Base-by-base conservation (phyloP, 2,888 invertebrate species). In the Callyntrura guangdongensis region DNA sequence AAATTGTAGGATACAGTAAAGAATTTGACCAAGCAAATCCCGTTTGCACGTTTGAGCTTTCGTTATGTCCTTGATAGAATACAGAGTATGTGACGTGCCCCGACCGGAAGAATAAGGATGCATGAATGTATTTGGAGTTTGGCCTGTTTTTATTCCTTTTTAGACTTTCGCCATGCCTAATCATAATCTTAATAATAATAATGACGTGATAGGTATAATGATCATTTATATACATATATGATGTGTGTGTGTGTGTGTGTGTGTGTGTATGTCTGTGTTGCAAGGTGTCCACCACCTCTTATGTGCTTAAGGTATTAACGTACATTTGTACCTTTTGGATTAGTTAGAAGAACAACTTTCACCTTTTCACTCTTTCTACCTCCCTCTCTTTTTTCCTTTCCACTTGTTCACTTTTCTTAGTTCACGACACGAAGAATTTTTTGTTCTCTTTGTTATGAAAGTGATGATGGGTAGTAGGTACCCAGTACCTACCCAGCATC, bases 31-130 rank as follows among this genome's bases (percentile, higher is more conserved):
- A 61, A 82, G 64, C 61, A 89, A 89, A 89, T 89, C 89, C 84
- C 89, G 79, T 89, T 91, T 92, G 92, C 92, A 92, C 91, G 91
- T 89, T 91, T 91, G 91, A 92, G 91, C 91, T 92, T 91, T 91
- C 77, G 72, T 69, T 77, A 77, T 81, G 84, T 74, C 77, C 89
- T 69, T 67, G 69, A 53, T 79, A 85, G 91, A 91, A 92, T 91
- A 91, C 89, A 90, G 91, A 92, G 86, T 59, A 77, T 77, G 72
- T 47, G 47, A 53, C 49, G 45, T 88, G 25, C 12, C 17, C 27
- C 36, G 5, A 4, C 36, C 36, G 36, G 36, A 22, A 27, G 25
- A 53, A 17, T 53, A 25, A 64, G 61, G 25, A 67, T 27, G 67
- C 67, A 67, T 79, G 20, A 56, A 79, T 74, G 74, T 79, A 64